These are phyloP conservation scores for Sinhomidia bicolor DNA, from an alignment of 2,888 invertebrate genomes.

Conservation along the genomic window DNA sequence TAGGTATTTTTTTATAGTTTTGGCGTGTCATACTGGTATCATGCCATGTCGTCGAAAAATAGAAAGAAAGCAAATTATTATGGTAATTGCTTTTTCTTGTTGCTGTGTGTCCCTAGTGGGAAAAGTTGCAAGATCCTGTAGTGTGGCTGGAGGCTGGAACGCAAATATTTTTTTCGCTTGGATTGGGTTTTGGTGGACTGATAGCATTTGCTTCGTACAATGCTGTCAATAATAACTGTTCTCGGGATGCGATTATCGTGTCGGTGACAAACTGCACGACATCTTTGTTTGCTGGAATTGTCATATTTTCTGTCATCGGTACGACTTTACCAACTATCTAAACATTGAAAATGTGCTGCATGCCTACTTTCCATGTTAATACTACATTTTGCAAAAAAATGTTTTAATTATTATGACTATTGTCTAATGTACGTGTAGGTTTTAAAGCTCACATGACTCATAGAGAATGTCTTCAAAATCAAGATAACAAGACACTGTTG, in stretches of 20 bases:
- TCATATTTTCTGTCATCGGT: constrained; percentile 97
- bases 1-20: not conserved
- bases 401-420: not conserved
- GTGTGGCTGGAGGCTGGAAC: constrained; percentile 98
- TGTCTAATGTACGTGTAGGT: no score
- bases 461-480: constrained; percentile 86
- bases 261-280: constrained; percentile 96
- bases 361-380: no score
- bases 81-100: not conserved
- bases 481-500: constrained; percentile 76
- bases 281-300: constrained; percentile 97
- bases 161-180: constrained; percentile 98
- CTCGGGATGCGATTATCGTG: constrained; percentile 95
- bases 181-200: constrained; percentile 96
- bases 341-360: not conserved
- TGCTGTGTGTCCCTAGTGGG: constrained; percentile 85
- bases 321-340: constrained; percentile 71
- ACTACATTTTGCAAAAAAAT: no score
- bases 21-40: not conserved
- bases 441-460: constrained; percentile 94
- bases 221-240: constrained; percentile 97
- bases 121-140: constrained; percentile 93
- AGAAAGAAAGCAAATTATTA: not conserved
- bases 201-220: constrained; percentile 99
- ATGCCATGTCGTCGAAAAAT: not conserved